Conservation (phyloP, 1,140 invertebrate species). For the Plodia interpunctella region DNA sequence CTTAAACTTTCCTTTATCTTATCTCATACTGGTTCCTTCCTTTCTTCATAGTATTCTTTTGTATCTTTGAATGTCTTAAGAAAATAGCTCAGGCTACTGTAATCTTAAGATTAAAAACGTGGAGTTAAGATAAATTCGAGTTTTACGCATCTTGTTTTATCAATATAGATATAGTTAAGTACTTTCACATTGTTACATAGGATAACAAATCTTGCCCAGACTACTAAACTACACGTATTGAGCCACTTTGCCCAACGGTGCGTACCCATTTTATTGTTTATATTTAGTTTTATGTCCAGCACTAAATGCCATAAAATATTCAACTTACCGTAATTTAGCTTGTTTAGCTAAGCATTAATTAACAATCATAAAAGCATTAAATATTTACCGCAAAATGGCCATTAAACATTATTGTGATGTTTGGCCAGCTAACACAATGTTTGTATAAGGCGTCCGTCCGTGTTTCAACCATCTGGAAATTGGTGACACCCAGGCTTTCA, state of each 20-base stretch:
- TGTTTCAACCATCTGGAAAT: neutral
- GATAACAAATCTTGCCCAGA: no score
- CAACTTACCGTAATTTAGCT: neutral
- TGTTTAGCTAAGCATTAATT: conserved; percentile 17
- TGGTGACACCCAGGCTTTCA: neutral
- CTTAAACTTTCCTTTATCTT: neutral
- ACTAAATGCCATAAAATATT: neutral
- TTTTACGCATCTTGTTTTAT: neutral
- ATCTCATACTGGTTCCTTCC: neutral
- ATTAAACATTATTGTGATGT: conserved; percentile 17
- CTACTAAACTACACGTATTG: no score
- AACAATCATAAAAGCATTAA: conserved; percentile 23
- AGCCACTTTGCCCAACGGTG: no score
- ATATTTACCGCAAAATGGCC: conserved; percentile 24
- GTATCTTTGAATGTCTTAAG: neutral
- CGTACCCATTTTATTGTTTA: no score
- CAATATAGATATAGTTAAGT: neutral
- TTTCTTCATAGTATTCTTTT: neutral
- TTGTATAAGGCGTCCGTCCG: neutral
- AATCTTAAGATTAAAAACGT: neutral
- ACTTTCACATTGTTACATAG: neutral
- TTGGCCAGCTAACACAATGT: conserved; percentile 4
- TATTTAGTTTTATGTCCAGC: neutral
- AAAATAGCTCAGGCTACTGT: neutral
- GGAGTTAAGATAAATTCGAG: neutral